Evolutionary conservation across 1,140 invertebrate species (phyloP), one percentile per base, ranked within the genome.

Genomic region (Psilanteris sp.): DNA sequence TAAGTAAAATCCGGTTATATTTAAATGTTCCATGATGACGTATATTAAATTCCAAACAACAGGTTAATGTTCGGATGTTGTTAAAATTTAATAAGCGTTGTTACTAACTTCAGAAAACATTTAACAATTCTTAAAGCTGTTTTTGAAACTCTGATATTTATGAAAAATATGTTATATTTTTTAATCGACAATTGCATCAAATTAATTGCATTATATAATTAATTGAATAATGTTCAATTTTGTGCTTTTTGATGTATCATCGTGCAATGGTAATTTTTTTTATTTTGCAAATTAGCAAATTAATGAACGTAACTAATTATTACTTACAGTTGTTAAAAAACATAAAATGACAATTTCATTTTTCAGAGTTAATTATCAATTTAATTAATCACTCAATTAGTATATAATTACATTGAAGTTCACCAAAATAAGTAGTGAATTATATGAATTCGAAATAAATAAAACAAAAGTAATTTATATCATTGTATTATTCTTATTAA

Each of bases 1-100:
- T 1, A 82, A 57, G 15, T 82, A 50, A 43, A 61, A 62, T 9
- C 83, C 84, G 9, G 50, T 57, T 20, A 70, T 70, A 34, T 79
- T 85, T 10, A 80, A 44, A 4, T 52, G 74, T 34, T 85, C 85
- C 59, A 85, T n/a, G n/a, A n/a, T n/a, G n/a, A n/a, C n/a, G n/a
- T n/a, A n/a, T n/a, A n/a, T n/a, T n/a, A n/a, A n/a, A n/a, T n/a
- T n/a, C n/a, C n/a, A n/a, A n/a, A n/a, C n/a, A n/a, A n/a, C n/a
- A n/a, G n/a, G n/a, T n/a, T n/a, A n/a, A n/a, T n/a, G n/a, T n/a
- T n/a, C n/a, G n/a, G n/a, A n/a, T n/a, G n/a, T n/a, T n/a, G n/a
- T n/a, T n/a, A n/a, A n/a, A n/a, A n/a, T n/a, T n/a, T n/a, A n/a
- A n/a, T n/a, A n/a, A n/a, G n/a, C n/a, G n/a, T n/a, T 1, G 5